Evolutionary conservation across 2,888 invertebrate genomes (phyloP).

Genomic region (Drosophila dives): DNA sequence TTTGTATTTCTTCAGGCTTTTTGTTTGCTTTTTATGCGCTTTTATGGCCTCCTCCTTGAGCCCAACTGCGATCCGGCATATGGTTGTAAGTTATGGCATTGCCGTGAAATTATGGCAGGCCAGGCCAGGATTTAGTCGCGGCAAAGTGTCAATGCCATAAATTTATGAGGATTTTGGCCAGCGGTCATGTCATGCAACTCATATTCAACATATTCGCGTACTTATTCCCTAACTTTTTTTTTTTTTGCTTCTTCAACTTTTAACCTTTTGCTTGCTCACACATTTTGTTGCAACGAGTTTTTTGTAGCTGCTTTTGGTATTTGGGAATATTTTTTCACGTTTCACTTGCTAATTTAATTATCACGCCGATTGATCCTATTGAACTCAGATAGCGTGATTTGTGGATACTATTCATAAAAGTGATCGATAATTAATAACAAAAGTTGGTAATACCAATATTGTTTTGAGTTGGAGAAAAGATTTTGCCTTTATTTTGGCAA

Average conservation of each 20-base stretch:
- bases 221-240: conserved; percentile 27
- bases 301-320: not conserved
- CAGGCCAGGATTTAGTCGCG: conserved; percentile 63
- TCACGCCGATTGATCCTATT: not conserved
- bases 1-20: conserved; percentile 42
- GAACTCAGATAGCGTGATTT: not conserved
- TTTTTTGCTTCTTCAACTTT: conserved; percentile 27
- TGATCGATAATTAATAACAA: not conserved
- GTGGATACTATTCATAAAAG: not conserved
- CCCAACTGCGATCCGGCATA: conserved; percentile 31
- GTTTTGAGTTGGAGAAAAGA: not conserved
- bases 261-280: conserved; percentile 36
- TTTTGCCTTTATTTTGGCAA: not conserved
- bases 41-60: conserved; percentile 62
- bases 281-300: conserved; percentile 3
- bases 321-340: not conserved
- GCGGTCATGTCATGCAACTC: conserved; percentile 64
- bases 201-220: conserved; percentile 24
- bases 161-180: conserved; percentile 77
- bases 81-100: conserved; percentile 66
- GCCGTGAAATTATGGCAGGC: conserved; percentile 63
- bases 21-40: conserved; percentile 72
- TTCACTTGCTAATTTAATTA: conserved; percentile 12
- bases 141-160: conserved; percentile 75
- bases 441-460: not conserved